These are phyloP conservation scores for Meteorus sp. DNA, from an alignment of 1,140 invertebrate species.

Conservation along the genomic window DNA sequence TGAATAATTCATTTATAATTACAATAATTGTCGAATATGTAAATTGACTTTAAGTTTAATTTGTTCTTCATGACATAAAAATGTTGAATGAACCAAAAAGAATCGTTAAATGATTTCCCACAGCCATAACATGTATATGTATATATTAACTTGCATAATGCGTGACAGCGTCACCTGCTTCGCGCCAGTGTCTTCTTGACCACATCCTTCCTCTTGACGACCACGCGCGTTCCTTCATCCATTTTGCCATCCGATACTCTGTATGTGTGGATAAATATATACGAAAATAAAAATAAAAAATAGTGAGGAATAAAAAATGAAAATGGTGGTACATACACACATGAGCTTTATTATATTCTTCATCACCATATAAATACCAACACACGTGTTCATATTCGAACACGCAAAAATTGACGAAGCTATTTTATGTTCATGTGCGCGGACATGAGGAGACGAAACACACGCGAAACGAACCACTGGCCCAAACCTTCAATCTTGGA, in stretches of 20 bases:
- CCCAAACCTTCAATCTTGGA: slow-evolving; percentile 33
- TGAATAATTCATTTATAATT: no score
- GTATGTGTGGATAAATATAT: slow-evolving; percentile 2
- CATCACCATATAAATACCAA: no score
- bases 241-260: slow-evolving; percentile 3
- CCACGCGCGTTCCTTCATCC: slow-evolving; percentile 11
- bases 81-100: slow-evolving; percentile 18
- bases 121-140: slow-evolving; percentile 17
- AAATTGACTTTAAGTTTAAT: background rate
- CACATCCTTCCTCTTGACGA: slow-evolving; percentile 45
- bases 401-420: no score
- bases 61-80: background rate
- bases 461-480: slow-evolving; percentile 19
- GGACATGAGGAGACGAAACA: slow-evolving; percentile 4
- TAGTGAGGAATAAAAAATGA: no score
- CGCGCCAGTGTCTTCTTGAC: slow-evolving; percentile 35
- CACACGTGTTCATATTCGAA: no score
- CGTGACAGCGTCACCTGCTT: slow-evolving; percentile 36
- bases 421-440: background rate
- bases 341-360: no score
- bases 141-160: no score
- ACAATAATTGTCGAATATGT: no score
- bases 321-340: no score
- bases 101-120: slow-evolving; percentile 25
- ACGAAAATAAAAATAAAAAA: no score